phyloP scores from a whole-genome alignment of 1,140 invertebrate genomes.

The Neodiprion virginianus region DNA sequence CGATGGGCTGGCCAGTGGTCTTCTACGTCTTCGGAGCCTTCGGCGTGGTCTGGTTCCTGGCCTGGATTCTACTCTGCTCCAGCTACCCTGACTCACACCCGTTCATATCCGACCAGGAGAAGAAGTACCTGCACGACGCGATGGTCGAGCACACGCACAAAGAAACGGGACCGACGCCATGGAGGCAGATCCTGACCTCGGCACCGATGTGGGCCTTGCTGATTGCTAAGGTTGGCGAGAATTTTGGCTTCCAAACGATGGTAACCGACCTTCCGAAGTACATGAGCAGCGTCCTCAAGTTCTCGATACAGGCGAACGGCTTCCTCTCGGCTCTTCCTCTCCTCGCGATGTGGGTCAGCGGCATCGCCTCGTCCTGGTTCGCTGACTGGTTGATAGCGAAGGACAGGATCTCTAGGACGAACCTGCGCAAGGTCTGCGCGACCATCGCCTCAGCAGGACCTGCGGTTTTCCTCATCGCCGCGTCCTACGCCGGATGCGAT shows the following conservation, averaged over 20 bases:
- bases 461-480: constrained; percentile 73
- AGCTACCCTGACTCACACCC: constrained; percentile 80
- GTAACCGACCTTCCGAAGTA: constrained; percentile 64
- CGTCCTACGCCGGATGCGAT: constrained; percentile 40
- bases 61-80: constrained; percentile 75
- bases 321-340: constrained; percentile 72
- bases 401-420: constrained; percentile 63
- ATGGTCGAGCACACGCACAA: constrained; percentile 59
- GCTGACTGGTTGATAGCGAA: constrained; percentile 70
- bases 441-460: constrained; percentile 75
- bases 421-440: constrained; percentile 74
- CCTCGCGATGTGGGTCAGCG: constrained; percentile 73
- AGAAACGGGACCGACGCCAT: constrained; percentile 65
- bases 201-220: constrained; percentile 74
- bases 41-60: constrained; percentile 39
- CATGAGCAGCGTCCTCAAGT: no score
- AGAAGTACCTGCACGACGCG: constrained; percentile 70
- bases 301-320: constrained; percentile 51
- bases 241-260: constrained; percentile 92
- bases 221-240: constrained; percentile 79
- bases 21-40: constrained; percentile 20
- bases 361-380: constrained; percentile 67
- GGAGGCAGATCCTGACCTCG: constrained; percentile 75
- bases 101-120: constrained; percentile 72
- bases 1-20: constrained; percentile 31